phyloP scores from a whole-genome alignment of 2,797 vertebrate genomes.

The Pipistrellus pipistrellus region DNA sequence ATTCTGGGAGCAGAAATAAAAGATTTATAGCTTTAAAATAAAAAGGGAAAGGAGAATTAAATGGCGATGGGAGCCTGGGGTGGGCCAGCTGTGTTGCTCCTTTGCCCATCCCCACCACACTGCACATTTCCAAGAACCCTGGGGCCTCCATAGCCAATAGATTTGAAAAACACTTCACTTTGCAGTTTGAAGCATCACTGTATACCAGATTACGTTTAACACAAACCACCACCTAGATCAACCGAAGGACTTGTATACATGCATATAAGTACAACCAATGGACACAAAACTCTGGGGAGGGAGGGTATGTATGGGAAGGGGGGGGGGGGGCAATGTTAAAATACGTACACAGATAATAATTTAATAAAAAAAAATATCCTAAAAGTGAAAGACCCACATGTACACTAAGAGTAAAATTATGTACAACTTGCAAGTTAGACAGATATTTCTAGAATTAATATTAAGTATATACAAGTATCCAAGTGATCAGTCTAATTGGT shows the following conservation, averaged over 20 bases:
- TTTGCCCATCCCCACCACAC: not conserved
- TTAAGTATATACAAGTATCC: slow-evolving; percentile 1
- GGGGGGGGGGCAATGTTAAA: too few relatives aligned
- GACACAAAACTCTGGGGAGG: too few relatives aligned
- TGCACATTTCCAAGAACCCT: not conserved
- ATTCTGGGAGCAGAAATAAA: not conserved
- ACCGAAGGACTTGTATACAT: too few relatives aligned
- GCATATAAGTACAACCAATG: too few relatives aligned
- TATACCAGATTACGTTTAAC: not conserved
- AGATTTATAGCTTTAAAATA: slow-evolving; percentile 16
- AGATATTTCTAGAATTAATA: slow-evolving; percentile 42
- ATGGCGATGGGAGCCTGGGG: not conserved
- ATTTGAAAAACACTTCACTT: not conserved
- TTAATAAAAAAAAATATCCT: too few relatives aligned
- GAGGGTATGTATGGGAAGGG: too few relatives aligned
- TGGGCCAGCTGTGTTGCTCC: not conserved
- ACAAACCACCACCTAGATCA: not conserved
- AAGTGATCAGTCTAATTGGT: not conserved
- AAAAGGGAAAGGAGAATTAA: not conserved
- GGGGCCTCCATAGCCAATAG: not conserved
- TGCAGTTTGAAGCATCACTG: not conserved
- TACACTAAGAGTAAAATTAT: slow-evolving; percentile 42
- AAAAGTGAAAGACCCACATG: slow-evolving; percentile 22
- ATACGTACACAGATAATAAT: too few relatives aligned
- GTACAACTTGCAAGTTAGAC: not conserved